Evolutionary conservation across 2,113 vertebrate species (phyloP).

Genomic region (Dicentrarchus labrax): DNA sequence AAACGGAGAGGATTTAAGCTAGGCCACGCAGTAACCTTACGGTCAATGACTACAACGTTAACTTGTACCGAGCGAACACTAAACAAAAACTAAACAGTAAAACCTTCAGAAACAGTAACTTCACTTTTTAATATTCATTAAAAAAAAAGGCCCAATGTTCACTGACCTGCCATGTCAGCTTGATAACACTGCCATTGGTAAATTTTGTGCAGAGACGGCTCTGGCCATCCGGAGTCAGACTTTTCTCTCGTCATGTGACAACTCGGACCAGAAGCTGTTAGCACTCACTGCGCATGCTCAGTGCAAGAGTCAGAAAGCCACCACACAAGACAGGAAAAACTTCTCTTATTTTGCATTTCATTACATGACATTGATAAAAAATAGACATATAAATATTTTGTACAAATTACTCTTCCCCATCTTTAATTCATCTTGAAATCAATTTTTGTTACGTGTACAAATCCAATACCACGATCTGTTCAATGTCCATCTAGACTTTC

Average conservation of each 20-base stretch:
- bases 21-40: constrained; percentile 28
- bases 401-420: constrained; percentile 24
- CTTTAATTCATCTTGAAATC: not conserved
- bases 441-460: not conserved
- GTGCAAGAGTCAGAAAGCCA: not conserved
- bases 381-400: constrained; percentile 45
- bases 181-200: constrained; percentile 33
- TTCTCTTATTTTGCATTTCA: constrained; percentile 34
- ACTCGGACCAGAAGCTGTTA: not conserved
- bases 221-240: constrained; percentile 31
- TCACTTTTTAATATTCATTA: not conserved
- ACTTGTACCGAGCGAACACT: not conserved
- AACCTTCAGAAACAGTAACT: not conserved
- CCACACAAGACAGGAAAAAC: not conserved
- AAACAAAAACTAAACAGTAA: not conserved
- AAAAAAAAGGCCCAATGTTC: not conserved
- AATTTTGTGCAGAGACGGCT: constrained; percentile 4
- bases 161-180: constrained; percentile 75
- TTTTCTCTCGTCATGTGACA: constrained; percentile 69
- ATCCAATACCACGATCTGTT: not conserved
- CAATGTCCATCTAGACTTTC: not conserved
- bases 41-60: no score
- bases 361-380: constrained; percentile 56
- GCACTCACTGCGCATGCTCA: constrained; percentile 70
- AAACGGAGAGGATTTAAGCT: not conserved